Evolutionary conservation across 2,888 invertebrate genomes (phyloP), one percentile per base, ranked within the genome.

Genomic region (Dromius quadrimaculatus): DNA sequence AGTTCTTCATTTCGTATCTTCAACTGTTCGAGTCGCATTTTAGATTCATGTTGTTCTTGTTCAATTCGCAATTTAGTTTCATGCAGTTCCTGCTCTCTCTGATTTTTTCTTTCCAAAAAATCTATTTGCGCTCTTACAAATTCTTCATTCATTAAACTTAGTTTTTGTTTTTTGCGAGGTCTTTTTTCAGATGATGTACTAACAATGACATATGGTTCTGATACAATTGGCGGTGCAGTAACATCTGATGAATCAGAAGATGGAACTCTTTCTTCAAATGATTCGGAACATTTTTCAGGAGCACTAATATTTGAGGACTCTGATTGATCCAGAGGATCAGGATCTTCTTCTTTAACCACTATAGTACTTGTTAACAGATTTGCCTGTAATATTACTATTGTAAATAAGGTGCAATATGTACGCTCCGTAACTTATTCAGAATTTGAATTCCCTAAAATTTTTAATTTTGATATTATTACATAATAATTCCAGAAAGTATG

Each of bases 1-100:
- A 47, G 47, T 22, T 47, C 47, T 47, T 47, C 47, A 22, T 47
- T 47, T 47, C 47, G n/a, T 23, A 47, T 47, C 13, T 47, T 47
- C 13, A 47, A 22, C 8, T 47, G 47, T 13, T 47, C 47, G 11
- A 47, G 22, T 1, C 22, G 20, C 47, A 47, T 47, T 22, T 22
- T 47, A 2, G 22, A 20, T n/a, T 47, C 47, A 11, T 47, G 47
- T 2, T 22, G 22, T 47, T 47, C 22, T 22, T 47, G 47, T 22
- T 47, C 47, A 22, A 47, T 23, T 1, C 22, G 20, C 47, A 47
- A 22, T 22, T 22, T 47, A 2, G 22, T 23, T n/a, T 47, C 47
- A 11, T 47, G 47, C 2, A 47, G 22, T 47, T 47, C 22, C 13
- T 47, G 47, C 13, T 47, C 47, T 47, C 47, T 47, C 13, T 23